Evolutionary conservation across 2,797 vertebrate genomes (phyloP).

Genomic region (Octomys mimax): DNA sequence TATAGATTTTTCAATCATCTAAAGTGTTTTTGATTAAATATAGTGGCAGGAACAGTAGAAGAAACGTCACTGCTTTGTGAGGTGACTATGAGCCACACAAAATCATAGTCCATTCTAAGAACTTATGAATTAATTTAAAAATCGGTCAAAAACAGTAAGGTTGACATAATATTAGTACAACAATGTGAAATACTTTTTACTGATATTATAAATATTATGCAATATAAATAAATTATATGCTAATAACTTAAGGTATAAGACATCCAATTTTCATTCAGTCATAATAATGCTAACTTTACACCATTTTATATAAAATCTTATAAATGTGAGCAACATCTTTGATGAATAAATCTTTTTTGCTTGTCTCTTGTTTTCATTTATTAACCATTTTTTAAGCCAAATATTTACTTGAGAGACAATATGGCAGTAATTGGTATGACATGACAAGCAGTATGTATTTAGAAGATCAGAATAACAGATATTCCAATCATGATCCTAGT

Average conservation of each 20-base stretch:
- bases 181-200: background rate
- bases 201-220: constrained; percentile 13
- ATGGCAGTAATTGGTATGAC: too few relatives aligned
- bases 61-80: background rate
- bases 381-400: too few relatives aligned
- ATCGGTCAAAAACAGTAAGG: background rate
- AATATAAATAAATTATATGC: background rate
- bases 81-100: background rate
- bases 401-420: too few relatives aligned
- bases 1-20: background rate
- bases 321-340: background rate
- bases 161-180: background rate
- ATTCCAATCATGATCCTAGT: too few relatives aligned
- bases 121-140: constrained; percentile 35
- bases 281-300: background rate
- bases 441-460: too few relatives aligned
- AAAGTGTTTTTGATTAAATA: background rate
- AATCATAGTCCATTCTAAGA: background rate
- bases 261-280: background rate
- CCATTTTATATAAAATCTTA: background rate
- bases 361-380: too few relatives aligned
- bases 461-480: too few relatives aligned
- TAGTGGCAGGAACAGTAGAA: background rate
- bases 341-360: background rate
- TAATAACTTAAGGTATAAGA: background rate